These are phyloP conservation scores for Pocota personata DNA, from an alignment of 2,888 invertebrate genomes.

Conservation along the genomic window DNA sequence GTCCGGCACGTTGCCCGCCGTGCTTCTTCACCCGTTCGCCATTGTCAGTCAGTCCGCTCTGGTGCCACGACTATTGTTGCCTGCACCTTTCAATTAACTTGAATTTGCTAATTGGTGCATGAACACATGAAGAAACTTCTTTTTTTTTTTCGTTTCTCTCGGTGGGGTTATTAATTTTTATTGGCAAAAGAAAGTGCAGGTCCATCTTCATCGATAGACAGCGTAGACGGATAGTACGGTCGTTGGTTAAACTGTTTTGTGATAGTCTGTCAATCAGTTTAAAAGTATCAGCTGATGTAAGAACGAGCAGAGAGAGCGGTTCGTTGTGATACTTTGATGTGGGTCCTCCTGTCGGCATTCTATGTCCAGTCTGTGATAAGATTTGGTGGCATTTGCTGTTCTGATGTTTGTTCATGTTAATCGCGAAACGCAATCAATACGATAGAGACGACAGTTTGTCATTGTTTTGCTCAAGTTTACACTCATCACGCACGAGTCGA, in stretches of 20 bases:
- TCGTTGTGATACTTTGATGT: not conserved
- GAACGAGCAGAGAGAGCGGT: no score
- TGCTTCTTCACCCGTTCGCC: constrained; percentile 35
- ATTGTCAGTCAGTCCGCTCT: constrained; percentile 39
- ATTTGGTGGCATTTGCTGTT: not conserved
- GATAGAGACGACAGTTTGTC: constrained; percentile 5
- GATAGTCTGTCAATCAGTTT: not conserved
- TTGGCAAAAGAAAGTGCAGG: constrained; percentile 56
- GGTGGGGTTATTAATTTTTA: constrained; percentile 11
- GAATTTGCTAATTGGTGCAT: constrained; percentile 74
- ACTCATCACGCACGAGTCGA: constrained; percentile 27
- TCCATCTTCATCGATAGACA: constrained; percentile 13
- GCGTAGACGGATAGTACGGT: constrained; percentile 17
- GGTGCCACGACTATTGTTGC: constrained; percentile 72
- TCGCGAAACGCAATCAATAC: constrained; percentile 1
- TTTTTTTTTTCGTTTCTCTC: constrained; percentile 3
- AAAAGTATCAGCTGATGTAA: constrained; percentile 46
- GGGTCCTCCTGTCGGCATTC: not conserved
- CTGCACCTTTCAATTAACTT: constrained; percentile 73
- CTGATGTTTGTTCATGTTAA: not conserved
- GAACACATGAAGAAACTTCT: constrained; percentile 71
- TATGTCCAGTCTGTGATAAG: not conserved
- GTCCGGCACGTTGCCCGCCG: constrained; percentile 27
- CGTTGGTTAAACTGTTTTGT: constrained; percentile 38
- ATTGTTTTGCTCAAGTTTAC: constrained; percentile 1